phyloP scores from a whole-genome alignment of 2,888 invertebrate genomes.

The Xylocampa areola region DNA sequence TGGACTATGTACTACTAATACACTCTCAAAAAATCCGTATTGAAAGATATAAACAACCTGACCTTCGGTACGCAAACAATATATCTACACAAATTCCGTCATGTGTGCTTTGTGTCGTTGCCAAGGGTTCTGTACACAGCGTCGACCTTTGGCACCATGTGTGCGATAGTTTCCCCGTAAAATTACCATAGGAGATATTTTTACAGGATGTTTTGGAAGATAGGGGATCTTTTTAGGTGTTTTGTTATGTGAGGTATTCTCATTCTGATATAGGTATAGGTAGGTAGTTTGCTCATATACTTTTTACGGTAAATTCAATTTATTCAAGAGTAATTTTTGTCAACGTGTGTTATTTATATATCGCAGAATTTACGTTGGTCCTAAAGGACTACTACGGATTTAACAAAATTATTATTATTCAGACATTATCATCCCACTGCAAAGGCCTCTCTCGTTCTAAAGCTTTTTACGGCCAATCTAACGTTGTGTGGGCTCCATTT shows the following conservation, averaged over 20 bases:
- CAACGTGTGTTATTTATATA: too few relatives aligned
- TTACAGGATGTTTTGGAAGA: slow-evolving; percentile 1
- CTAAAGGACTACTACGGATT: too few relatives aligned
- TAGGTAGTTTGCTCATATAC: too few relatives aligned
- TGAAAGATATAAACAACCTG: slow-evolving; percentile 30
- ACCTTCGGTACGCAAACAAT: slow-evolving; percentile 24
- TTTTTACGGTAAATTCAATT: not conserved
- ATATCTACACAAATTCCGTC: slow-evolving; percentile 31
- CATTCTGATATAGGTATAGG: not conserved
- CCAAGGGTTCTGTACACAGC: slow-evolving; percentile 42
- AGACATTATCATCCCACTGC: too few relatives aligned
- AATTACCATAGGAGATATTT: slow-evolving; percentile 36
- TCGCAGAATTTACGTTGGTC: too few relatives aligned
- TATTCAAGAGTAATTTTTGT: too few relatives aligned
- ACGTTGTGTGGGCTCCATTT: too few relatives aligned
- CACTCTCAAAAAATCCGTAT: too few relatives aligned
- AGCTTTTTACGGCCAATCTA: too few relatives aligned
- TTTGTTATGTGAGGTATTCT: not conserved
- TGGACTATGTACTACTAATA: too few relatives aligned
- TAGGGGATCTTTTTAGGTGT: not conserved
- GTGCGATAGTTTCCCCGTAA: slow-evolving; percentile 25
- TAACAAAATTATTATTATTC: too few relatives aligned
- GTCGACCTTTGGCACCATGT: slow-evolving; percentile 40
- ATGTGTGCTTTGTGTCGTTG: slow-evolving; percentile 29
- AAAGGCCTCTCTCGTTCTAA: too few relatives aligned